phyloP scores from a whole-genome alignment of 2,113 vertebrate species.

The Cynopterus brachyotis region DNA sequence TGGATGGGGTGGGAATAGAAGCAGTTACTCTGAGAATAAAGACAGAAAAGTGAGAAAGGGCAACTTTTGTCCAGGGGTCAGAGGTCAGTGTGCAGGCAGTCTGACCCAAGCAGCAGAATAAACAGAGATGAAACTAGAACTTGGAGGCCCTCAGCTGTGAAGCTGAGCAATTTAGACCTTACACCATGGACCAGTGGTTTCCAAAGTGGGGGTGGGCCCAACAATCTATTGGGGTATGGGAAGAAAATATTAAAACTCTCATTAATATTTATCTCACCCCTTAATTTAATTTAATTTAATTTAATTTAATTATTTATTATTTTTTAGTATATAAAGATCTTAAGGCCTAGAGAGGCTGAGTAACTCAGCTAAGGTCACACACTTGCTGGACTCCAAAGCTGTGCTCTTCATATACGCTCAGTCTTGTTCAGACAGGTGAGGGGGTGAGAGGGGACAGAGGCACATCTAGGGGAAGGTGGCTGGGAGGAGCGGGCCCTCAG shows the following conservation, averaged over 20 bases:
- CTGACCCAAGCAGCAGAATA: not conserved
- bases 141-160: not conserved
- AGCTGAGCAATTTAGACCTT: not conserved
- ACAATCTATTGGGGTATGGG: not conserved
- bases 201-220: not conserved
- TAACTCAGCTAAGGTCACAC: not conserved
- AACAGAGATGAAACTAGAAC: not conserved
- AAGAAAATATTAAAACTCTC: not conserved
- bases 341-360: not conserved
- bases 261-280: not conserved
- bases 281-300: not conserved
- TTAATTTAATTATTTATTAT: no score
- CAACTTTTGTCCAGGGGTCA: not conserved
- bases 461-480: not conserved
- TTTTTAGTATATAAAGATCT: not conserved
- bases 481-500: not conserved
- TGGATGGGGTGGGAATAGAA: not conserved
- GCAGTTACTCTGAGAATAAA: not conserved
- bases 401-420: not conserved
- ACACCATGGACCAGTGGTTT: not conserved
- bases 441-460: not conserved
- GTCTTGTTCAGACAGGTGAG: not conserved
- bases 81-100: not conserved
- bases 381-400: not conserved
- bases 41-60: not conserved